These are phyloP conservation scores for Mesocricetus auratus DNA, from an alignment of 2,113 vertebrate species.

Conservation along the genomic window DNA sequence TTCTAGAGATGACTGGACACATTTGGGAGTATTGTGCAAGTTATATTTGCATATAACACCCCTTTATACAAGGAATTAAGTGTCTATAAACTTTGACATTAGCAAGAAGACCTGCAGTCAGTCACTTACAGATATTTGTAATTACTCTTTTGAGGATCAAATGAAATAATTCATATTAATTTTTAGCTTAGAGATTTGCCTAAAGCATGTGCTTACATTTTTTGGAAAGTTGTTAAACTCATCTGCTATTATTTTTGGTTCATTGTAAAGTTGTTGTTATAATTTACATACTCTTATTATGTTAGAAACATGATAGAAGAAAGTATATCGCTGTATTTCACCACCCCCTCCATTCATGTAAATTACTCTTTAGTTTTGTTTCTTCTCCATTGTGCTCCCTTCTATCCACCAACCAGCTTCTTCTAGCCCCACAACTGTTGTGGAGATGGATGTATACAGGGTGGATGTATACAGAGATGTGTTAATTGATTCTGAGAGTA, in stretches of 20 bases:
- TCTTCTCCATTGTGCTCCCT: too few relatives aligned
- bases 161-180: not conserved
- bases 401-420: not conserved
- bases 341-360: not conserved
- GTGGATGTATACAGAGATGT: too few relatives aligned
- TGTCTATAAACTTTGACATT: not conserved
- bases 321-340: not conserved
- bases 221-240: not conserved
- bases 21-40: not conserved
- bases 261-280: not conserved
- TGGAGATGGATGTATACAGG: not conserved
- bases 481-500: not conserved
- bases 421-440: too few relatives aligned
- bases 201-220: conserved; percentile 9
- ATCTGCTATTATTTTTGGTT: not conserved
- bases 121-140: not conserved
- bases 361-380: not conserved
- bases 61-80: not conserved
- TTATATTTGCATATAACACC: not conserved
- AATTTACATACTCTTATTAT: not conserved
- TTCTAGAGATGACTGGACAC: not conserved
- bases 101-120: not conserved
- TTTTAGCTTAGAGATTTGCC: not conserved
- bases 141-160: not conserved
- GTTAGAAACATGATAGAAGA: not conserved